Evolutionary conservation across 1,140 invertebrate genomes (phyloP), one percentile per base, ranked within the genome.

Genomic region (Caenorhabditis remanei): DNA sequence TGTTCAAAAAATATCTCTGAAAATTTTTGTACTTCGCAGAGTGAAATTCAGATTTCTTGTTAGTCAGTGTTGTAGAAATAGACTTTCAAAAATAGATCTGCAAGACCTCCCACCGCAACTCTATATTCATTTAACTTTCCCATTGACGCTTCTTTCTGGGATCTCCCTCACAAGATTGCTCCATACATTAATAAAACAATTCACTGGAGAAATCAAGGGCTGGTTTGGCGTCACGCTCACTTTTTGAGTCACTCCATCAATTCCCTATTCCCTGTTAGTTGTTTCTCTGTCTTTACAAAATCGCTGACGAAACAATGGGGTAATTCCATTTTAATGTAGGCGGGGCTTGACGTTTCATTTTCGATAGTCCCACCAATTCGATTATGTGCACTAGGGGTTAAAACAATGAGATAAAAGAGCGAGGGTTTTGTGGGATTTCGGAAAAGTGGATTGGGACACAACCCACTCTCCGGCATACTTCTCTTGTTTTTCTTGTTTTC

Each of bases 391-490:
- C 40, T n/a, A 40, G 43, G 19, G 9, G 11, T n/a, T 71, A 19
- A 71, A 71, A 50, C 71, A 79, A 79, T 79, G 46, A 48, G 71
- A 79, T 79, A 79, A 79, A 50, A 50, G 71, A 79, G 46, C 16
- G 32, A 14, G 1, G 43, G 3, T 79, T 50, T 41, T 24, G 40
- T 50, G 13, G 21, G 32, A 41, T 13, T 32, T 71, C 46, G 32
- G 50, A 50, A 79, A 79, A 79, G 71, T 79, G 71, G 71, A 79
- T 79, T 79, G 19, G n/a, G 16, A 11, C 13, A 9, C 71, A 79
- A 46, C 50, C n/a, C 19, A 32, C 32, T 32, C 32, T 32, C 32
- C 32, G 32, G 32, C 32, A 32, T 32, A 32, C 32, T 32, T 32
- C 24, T 79, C 41, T 79, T 50, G 8, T 43, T 50, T 0, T 79